Evolutionary conservation across 2,113 vertebrate genomes (phyloP), one percentile per base, ranked within the genome.

Genomic region (Nyctibius bracteatus): DNA sequence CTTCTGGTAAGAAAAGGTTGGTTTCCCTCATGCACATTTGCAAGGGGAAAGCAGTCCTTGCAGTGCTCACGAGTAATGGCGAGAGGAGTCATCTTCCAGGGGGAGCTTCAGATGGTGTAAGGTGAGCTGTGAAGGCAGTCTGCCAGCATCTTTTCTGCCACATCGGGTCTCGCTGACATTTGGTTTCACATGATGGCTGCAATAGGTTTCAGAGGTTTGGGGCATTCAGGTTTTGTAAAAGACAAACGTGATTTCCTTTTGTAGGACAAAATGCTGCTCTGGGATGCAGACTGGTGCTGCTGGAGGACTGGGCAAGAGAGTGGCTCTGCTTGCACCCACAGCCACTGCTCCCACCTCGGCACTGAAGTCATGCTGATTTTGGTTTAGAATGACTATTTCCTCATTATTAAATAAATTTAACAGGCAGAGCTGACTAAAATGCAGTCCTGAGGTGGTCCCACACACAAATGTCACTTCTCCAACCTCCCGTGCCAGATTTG

Each of bases 261-360:
- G 49, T 23, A 41, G 23, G 71, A 73, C 12, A 46, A 81, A 86
- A 67, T 10, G 14, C 24, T 65, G 35, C 33, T 74, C 62, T 57
- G 43, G 27, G 47, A 28, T 8, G 3, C 49, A 84, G 49, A 14
- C 5, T 58, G 67, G 47, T 55, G 25, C 52, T 77, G 30, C n/a
- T 59, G 30, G 41, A 70, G 44, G n/a, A 18, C 3, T 19, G 51
- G 52, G 65, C 41, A n/a, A 24, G 20, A 62, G 31, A 24, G 25
- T 33, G 44, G 28, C 24, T 86, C 49, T 62, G 23, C 61, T 62
- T 75, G 49, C 33, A 81, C n/a, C 55, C 59, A 72, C 62, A 78
- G 18, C 23, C 25, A 37, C 8, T 1, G 2, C 46, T 84, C 47
- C 12, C 12, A 44, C 41, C 30, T 55, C 0, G 0, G 28, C 52